A percentile compares a stretch with the other conserved stretches of the same genome.
phyloP scores from a whole-genome alignment of 2,113 vertebrate genomes.

The Prochilodus magdalenae region DNA sequence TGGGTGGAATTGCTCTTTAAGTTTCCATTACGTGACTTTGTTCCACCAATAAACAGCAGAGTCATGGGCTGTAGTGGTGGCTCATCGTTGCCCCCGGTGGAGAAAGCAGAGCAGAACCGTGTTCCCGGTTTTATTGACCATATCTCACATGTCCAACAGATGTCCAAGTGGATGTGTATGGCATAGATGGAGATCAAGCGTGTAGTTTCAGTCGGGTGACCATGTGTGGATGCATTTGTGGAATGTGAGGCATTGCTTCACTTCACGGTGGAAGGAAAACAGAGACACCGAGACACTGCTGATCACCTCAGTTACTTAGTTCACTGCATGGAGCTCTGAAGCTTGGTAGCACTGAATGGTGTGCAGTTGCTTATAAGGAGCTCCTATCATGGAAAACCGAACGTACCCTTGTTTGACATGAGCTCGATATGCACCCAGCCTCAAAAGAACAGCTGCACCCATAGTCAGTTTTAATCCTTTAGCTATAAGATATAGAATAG shows the following conservation, averaged over 20 bases:
- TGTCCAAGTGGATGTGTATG: constrained; percentile 28
- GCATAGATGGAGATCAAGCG: constrained; percentile 18
- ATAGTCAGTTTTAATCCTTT: too few species aligned
- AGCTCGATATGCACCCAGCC: too few species aligned
- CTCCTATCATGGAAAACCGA: too few species aligned
- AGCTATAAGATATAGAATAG: too few species aligned
- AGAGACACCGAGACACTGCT: too few species aligned
- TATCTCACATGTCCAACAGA: constrained; percentile 45
- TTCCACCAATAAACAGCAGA: not conserved
- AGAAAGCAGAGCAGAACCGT: not conserved
- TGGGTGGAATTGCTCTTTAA: not conserved
- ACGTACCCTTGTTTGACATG: too few species aligned
- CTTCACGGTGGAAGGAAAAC: not conserved
- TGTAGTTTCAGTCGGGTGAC: constrained; percentile 11
- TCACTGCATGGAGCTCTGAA: too few species aligned
- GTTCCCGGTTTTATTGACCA: constrained; percentile 9
- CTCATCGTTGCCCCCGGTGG: not conserved
- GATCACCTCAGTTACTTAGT: too few species aligned
- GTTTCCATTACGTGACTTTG: not conserved
- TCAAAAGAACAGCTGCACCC: too few species aligned
- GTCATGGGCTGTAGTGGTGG: not conserved
- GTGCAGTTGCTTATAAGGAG: not conserved
- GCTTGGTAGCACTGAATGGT: too few species aligned
- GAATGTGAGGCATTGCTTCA: not conserved
- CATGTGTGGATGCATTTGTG: not conserved